These are phyloP conservation scores for Anisognathus igniventris DNA, from an alignment of 2,797 vertebrate genomes.

Conservation along the genomic window DNA sequence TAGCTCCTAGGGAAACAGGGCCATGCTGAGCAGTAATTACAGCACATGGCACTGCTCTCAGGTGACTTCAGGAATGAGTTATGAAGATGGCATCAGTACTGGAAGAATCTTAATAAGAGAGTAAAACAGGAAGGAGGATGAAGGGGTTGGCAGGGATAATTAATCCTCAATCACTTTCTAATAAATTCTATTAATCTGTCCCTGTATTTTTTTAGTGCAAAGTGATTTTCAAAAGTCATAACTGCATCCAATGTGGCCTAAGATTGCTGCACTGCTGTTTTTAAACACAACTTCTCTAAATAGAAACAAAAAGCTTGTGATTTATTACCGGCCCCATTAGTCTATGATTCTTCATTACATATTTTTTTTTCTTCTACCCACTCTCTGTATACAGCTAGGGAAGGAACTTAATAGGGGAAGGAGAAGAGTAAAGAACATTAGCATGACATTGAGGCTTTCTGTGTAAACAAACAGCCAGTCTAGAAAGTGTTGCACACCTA, in stretches of 20 bases:
- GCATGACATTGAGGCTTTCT: neutral
- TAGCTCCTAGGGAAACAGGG: neutral
- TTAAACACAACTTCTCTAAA: neutral
- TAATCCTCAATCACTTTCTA: neutral
- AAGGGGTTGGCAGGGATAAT: neutral
- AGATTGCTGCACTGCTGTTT: neutral
- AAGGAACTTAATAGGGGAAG: neutral
- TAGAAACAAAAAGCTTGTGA: neutral
- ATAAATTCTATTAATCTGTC: neutral
- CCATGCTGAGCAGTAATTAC: slow-evolving; percentile 6
- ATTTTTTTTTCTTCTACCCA: neutral
- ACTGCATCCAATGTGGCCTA: neutral
- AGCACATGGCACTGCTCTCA: neutral
- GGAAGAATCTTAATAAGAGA: neutral
- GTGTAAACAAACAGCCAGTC: neutral
- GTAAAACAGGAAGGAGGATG: neutral
- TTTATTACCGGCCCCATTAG: neutral
- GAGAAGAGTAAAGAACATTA: neutral
- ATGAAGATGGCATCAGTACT: neutral
- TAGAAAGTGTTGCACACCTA: neutral
- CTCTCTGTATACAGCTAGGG: neutral
- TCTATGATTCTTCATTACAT: neutral
- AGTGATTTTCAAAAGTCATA: neutral
- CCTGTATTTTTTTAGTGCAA: neutral
- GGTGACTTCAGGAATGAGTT: slow-evolving; percentile 3